phyloP scores from a whole-genome alignment of 2,888 invertebrate species.

The Morpho helenor region DNA sequence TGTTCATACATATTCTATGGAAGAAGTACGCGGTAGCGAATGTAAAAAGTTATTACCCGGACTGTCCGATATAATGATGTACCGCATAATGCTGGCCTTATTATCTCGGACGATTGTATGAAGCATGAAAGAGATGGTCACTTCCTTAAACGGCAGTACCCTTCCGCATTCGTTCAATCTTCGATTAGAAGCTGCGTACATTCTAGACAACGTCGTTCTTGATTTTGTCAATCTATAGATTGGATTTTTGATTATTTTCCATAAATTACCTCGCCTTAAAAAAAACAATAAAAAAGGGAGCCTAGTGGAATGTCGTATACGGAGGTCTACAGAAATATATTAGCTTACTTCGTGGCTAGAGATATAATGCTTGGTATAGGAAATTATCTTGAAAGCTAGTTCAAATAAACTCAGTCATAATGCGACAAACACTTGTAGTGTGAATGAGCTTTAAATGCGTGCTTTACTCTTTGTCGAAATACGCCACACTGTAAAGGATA shows the following conservation, averaged over 20 bases:
- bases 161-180: slow-evolving; percentile 38
- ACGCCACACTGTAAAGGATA: too few species aligned
- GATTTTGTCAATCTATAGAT: not conserved
- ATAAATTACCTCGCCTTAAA: too few species aligned
- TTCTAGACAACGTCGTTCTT: slow-evolving; percentile 1
- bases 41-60: slow-evolving; percentile 20
- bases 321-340: too few species aligned
- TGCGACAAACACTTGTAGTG: too few species aligned
- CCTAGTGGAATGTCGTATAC: too few species aligned
- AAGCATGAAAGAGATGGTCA: slow-evolving; percentile 26
- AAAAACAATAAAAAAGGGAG: too few species aligned
- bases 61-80: slow-evolving; percentile 24
- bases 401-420: too few species aligned
- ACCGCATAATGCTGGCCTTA: slow-evolving; percentile 23
- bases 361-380: too few species aligned
- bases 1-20: slow-evolving; percentile 5
- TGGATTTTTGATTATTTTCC: too few species aligned
- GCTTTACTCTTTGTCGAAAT: too few species aligned
- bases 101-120: slow-evolving; percentile 26
- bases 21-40: slow-evolving; percentile 12
- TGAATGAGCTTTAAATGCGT: too few species aligned
- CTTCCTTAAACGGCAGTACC: slow-evolving; percentile 31
- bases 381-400: too few species aligned
- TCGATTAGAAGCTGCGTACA: slow-evolving; percentile 13
- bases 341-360: not conserved